phyloP scores from a whole-genome alignment of 2,888 invertebrate genomes.

The Xanthostigma xanthostigma region DNA sequence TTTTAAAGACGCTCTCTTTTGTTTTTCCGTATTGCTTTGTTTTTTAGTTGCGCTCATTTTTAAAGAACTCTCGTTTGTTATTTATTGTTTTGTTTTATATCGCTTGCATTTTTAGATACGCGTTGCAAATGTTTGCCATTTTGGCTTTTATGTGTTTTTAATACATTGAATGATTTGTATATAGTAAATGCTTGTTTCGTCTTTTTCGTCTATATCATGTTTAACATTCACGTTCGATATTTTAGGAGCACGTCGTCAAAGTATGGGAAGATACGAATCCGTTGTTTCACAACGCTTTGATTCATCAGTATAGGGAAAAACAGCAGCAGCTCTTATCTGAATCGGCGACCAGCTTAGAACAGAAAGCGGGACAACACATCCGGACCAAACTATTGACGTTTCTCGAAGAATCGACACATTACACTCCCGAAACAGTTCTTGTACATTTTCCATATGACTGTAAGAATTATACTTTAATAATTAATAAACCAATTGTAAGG shows the following conservation, averaged over 20 bases:
- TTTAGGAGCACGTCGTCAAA: conserved; percentile 75
- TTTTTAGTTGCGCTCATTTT: too few relatives aligned
- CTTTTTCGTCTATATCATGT: too few relatives aligned
- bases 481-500: neutral
- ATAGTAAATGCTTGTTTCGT: too few relatives aligned
- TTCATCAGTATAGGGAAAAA: conserved; percentile 77
- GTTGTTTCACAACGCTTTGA: conserved; percentile 78
- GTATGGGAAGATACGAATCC: conserved; percentile 77
- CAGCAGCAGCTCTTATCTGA: conserved; percentile 23
- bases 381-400: conserved; percentile 57
- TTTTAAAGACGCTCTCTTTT: too few relatives aligned
- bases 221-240: neutral
- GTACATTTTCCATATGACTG: conserved; percentile 72
- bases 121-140: too few relatives aligned
- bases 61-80: too few relatives aligned
- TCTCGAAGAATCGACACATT: conserved; percentile 63
- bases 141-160: conserved; percentile 25
- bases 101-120: too few relatives aligned
- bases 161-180: conserved; percentile 79
- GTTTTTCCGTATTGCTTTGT: too few relatives aligned
- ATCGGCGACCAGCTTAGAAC: conserved; percentile 27
- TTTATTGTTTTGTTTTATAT: too few relatives aligned
- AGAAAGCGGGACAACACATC: conserved; percentile 35
- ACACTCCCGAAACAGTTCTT: conserved; percentile 75
- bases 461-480: conserved; percentile 12